phyloP scores from a whole-genome alignment of 2,888 invertebrate genomes.

The Molorchus minor region DNA sequence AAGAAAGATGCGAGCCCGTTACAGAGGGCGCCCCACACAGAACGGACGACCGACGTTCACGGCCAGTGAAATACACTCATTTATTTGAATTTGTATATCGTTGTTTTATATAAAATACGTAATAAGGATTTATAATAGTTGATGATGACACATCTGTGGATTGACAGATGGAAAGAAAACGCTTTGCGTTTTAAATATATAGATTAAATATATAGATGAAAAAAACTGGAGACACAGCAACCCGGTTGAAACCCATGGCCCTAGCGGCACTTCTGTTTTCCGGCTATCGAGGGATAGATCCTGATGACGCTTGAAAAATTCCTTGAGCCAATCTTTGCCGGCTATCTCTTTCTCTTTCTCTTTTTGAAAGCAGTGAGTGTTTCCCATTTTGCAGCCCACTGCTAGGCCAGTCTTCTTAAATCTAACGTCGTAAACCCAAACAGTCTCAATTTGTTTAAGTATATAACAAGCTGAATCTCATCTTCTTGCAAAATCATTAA shows the following conservation, averaged over 20 bases:
- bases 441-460: constrained; percentile 4
- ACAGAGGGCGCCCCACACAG: no score
- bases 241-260: constrained; percentile 52
- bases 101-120: no score
- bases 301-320: constrained; percentile 63
- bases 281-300: constrained; percentile 28
- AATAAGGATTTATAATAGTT: no score
- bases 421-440: constrained; percentile 13
- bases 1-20: no score
- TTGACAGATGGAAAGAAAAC: no score
- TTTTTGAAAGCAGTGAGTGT: constrained; percentile 13
- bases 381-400: constrained; percentile 7
- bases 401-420: constrained; percentile 4
- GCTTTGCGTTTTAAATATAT: no score
- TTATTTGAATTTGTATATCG: no score
- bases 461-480: constrained; percentile 1
- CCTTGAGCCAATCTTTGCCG: constrained; percentile 39
- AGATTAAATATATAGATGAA: no score
- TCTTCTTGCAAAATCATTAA: constrained; percentile 1
- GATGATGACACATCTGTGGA: no score
- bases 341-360: constrained; percentile 22
- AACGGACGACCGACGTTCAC: no score
- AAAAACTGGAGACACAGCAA: constrained; percentile 40
- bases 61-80: no score
- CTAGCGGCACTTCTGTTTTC: constrained; percentile 47